These are phyloP conservation scores for Mesitornis unicolor DNA, from an alignment of 2,113 vertebrate species.

Conservation along the genomic window DNA sequence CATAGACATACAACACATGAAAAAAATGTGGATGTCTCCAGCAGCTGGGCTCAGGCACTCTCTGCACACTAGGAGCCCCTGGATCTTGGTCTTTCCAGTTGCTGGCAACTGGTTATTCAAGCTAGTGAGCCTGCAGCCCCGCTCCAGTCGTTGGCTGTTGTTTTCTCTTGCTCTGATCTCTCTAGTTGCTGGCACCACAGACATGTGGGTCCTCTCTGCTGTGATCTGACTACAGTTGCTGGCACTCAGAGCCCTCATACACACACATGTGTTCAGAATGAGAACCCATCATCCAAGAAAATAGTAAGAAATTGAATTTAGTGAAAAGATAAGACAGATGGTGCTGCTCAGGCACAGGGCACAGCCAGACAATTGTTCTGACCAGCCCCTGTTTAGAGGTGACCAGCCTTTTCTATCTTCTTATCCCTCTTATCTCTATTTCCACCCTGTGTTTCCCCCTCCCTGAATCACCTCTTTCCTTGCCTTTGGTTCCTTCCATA, in stretches of 20 bases:
- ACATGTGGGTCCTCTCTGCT: not conserved
- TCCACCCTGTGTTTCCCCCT: not conserved
- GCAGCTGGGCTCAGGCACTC: not conserved
- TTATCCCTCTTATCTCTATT: not conserved
- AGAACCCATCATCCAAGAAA: not conserved
- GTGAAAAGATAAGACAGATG: not conserved
- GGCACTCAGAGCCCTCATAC: not conserved
- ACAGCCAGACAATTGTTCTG: not conserved
- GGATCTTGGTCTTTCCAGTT: not conserved
- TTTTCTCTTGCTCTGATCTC: not conserved
- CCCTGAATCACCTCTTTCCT: not conserved
- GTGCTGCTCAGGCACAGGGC: not conserved
- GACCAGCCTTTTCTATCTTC: not conserved
- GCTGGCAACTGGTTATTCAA: not conserved
- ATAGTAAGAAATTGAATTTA: not conserved
- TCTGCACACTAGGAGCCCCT: not conserved
- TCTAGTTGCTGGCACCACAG: not conserved
- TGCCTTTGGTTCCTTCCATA: not conserved
- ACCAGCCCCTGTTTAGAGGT: not conserved
- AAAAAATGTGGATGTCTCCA: not conserved
- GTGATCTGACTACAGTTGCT: not conserved
- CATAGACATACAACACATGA: too few relatives aligned
- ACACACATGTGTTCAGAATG: not conserved
- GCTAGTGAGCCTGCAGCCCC: not conserved
- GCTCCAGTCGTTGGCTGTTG: not conserved